These are phyloP conservation scores for Caenorhabditis auriculariae DNA, from an alignment of 2,888 invertebrate genomes.

Conservation along the genomic window DNA sequence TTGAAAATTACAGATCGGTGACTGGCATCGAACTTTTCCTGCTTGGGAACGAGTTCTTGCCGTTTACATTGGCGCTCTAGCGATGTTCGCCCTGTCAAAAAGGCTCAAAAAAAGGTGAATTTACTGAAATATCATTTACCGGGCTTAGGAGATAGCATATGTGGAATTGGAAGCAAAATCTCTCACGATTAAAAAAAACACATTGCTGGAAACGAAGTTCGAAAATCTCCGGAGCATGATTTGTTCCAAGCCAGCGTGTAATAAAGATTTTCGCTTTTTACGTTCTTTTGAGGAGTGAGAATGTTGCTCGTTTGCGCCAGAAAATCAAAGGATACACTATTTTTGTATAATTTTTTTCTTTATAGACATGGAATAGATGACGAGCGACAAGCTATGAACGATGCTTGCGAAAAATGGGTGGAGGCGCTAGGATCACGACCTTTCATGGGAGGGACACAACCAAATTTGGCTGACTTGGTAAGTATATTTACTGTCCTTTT, in stretches of 20 bases:
- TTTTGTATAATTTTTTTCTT: not conserved
- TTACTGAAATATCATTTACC: no score
- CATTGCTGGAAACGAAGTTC: no score
- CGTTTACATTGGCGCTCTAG: conserved; percentile 86
- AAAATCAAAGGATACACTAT: conserved; percentile 4
- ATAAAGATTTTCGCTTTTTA: not conserved
- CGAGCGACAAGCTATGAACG: conserved; percentile 84
- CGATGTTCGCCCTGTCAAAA: conserved; percentile 90
- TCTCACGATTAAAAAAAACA: no score
- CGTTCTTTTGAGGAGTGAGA: no score
- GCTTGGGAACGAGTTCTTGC: conserved; percentile 81
- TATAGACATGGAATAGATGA: conserved; percentile 79
- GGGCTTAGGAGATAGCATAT: no score
- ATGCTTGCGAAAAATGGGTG: conserved; percentile 82
- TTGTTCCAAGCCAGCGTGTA: not conserved
- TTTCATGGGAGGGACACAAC: conserved; percentile 83
- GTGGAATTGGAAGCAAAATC: no score
- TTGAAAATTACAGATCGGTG: conserved; percentile 72
- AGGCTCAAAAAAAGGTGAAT: conserved; percentile 78
- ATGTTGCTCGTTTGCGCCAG: no score
- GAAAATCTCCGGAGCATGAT: no score
- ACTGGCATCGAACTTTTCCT: conserved; percentile 87
- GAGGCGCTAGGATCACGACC: conserved; percentile 71
- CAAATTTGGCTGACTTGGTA: conserved; percentile 85
- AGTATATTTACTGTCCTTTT: no score